These are phyloP conservation scores for Polyergus mexicanus DNA, from an alignment of 1,140 invertebrate species.

Conservation along the genomic window DNA sequence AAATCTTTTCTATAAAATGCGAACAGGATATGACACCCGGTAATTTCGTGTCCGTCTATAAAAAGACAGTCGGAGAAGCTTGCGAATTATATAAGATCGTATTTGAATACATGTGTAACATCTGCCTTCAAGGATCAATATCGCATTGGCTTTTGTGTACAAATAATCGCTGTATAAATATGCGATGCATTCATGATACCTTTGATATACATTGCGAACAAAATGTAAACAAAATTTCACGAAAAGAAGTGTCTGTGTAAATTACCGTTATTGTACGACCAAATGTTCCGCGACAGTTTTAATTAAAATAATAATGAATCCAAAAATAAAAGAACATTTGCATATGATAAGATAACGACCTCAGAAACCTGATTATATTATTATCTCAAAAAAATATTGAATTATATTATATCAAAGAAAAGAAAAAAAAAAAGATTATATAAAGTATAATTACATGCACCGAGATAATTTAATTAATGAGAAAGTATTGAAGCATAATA, in stretches of 20 bases:
- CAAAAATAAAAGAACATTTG: background rate
- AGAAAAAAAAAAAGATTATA: background rate
- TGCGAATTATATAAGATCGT: slow-evolving; percentile 51
- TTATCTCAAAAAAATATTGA: background rate
- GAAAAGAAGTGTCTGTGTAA: background rate
- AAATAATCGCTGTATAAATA: slow-evolving; percentile 34
- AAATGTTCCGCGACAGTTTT: background rate
- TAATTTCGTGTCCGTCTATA: slow-evolving; percentile 52
- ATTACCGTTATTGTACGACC: background rate
- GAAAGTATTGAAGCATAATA: background rate
- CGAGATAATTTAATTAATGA: background rate
- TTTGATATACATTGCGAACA: background rate
- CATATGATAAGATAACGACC: background rate
- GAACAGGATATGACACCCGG: slow-evolving; percentile 7
- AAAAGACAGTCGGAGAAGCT: slow-evolving; percentile 18
- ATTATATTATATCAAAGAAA: background rate
- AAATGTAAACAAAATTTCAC: background rate
- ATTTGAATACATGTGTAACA: slow-evolving; percentile 64
- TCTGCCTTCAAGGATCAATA: slow-evolving; percentile 58
- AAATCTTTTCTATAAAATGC: slow-evolving; percentile 49
- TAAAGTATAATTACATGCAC: background rate
- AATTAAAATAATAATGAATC: slow-evolving; percentile 2
- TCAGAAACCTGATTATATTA: background rate
- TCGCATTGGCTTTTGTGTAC: slow-evolving; percentile 36
- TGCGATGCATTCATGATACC: background rate